phyloP scores from a whole-genome alignment of 2,113 vertebrate species.

The Arenaria interpres region DNA sequence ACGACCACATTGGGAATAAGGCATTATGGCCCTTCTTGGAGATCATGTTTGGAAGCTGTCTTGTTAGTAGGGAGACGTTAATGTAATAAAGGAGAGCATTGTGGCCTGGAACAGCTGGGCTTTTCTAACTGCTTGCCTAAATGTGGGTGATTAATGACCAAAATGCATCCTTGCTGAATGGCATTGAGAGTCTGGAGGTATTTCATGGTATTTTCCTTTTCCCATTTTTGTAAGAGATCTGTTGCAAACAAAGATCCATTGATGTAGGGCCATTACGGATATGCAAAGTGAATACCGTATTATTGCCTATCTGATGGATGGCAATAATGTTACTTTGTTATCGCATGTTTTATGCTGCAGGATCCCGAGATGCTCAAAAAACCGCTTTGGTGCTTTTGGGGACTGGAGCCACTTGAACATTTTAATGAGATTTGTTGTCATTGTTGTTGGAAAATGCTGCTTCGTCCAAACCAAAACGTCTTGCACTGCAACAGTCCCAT shows the following conservation, averaged over 20 bases:
- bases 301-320: constrained; percentile 45
- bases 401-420: neutral
- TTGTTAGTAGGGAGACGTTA: constrained; percentile 28
- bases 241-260: constrained; percentile 55
- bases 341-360: neutral
- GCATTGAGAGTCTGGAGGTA: constrained; percentile 45
- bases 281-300: constrained; percentile 12
- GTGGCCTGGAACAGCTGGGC: constrained; percentile 59
- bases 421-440: constrained; percentile 35
- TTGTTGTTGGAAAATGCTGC: neutral
- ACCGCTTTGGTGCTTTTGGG: neutral
- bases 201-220: constrained; percentile 23
- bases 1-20: constrained; percentile 68
- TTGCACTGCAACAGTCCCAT: neutral
- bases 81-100: constrained; percentile 43
- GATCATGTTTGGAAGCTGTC: constrained; percentile 65
- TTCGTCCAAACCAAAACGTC: neutral
- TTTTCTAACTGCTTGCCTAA: constrained; percentile 57
- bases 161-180: constrained; percentile 62
- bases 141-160: constrained; percentile 65
- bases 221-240: constrained; percentile 16
- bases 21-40: constrained; percentile 55
- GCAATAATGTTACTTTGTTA: constrained; percentile 36
- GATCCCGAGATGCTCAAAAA: neutral
- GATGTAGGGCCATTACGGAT: constrained; percentile 4